Percentiles rank a stretch among this genome's conserved stretches.
These are phyloP conservation scores for Heliconius hewitsoni DNA, from an alignment of 1,140 invertebrate genomes.

Conservation along the genomic window DNA sequence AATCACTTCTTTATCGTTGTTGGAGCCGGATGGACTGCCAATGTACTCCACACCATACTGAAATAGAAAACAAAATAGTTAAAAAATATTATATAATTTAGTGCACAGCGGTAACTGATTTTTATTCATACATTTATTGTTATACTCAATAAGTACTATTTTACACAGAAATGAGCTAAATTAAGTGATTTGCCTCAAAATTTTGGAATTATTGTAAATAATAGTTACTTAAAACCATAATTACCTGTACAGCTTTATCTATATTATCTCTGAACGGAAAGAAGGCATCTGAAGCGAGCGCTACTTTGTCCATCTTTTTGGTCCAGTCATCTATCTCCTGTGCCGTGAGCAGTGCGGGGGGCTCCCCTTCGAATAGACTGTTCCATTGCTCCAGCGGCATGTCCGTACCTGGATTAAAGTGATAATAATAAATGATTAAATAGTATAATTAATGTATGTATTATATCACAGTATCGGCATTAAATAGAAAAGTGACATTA, in stretches of 20 bases:
- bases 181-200: too few relatives aligned
- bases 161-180: too few relatives aligned
- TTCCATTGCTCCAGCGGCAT: slow-evolving; percentile 87
- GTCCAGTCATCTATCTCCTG: slow-evolving; percentile 91
- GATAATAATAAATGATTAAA: neutral
- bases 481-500: neutral
- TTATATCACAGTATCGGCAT: too few relatives aligned
- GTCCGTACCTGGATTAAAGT: slow-evolving; percentile 82
- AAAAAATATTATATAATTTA: neutral
- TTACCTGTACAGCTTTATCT: slow-evolving; percentile 92
- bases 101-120: neutral
- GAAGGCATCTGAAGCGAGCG: slow-evolving; percentile 98
- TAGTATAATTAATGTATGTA: too few relatives aligned
- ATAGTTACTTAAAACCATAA: too few relatives aligned
- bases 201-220: too few relatives aligned
- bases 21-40: slow-evolving; percentile 95
- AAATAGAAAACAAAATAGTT: slow-evolving; percentile 38
- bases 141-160: too few relatives aligned
- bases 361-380: slow-evolving; percentile 88
- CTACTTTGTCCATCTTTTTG: slow-evolving; percentile 89
- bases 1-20: slow-evolving; percentile 95
- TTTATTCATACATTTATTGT: too few relatives aligned
- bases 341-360: slow-evolving; percentile 85
- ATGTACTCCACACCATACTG: slow-evolving; percentile 97
- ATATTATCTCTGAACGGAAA: slow-evolving; percentile 99